These are phyloP conservation scores for Drosophila leonis DNA, from an alignment of 2,888 invertebrate species.

Conservation along the genomic window DNA sequence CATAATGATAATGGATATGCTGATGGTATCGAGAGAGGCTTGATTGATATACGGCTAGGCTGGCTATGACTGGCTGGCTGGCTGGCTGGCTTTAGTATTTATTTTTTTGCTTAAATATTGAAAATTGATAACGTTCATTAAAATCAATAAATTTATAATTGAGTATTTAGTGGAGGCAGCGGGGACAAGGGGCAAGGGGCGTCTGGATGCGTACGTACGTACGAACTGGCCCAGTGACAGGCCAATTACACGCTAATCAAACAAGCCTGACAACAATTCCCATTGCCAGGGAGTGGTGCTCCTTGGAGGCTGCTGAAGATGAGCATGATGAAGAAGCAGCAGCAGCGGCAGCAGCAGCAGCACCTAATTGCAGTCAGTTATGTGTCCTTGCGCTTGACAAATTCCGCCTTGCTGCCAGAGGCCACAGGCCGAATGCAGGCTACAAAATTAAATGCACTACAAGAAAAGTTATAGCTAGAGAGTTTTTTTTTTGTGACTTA, in stretches of 20 bases:
- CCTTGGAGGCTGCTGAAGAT: slow-evolving; percentile 12
- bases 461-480: slow-evolving; percentile 8
- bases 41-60: slow-evolving; percentile 63
- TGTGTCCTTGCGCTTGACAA: slow-evolving; percentile 80
- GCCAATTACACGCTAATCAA: slow-evolving; percentile 77
- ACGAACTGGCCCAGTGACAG: slow-evolving; percentile 29
- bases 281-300: slow-evolving; percentile 44
- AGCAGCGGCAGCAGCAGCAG: slow-evolving; percentile 8
- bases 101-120: slow-evolving; percentile 50
- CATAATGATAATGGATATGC: slow-evolving; percentile 19
- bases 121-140: slow-evolving; percentile 78
- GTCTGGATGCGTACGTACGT: neutral
- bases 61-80: slow-evolving; percentile 15
- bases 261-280: slow-evolving; percentile 80
- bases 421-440: slow-evolving; percentile 33
- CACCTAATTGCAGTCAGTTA: slow-evolving; percentile 71
- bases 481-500: neutral
- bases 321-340: slow-evolving; percentile 4
- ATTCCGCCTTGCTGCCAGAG: slow-evolving; percentile 59
- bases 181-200: neutral
- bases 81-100: slow-evolving; percentile 13
- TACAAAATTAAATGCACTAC: slow-evolving; percentile 29
- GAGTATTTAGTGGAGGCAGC: slow-evolving; percentile 51
- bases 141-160: slow-evolving; percentile 76
- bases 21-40: slow-evolving; percentile 41